phyloP scores from a whole-genome alignment of 2,888 invertebrate genomes.

The Loripinus fragilis region DNA sequence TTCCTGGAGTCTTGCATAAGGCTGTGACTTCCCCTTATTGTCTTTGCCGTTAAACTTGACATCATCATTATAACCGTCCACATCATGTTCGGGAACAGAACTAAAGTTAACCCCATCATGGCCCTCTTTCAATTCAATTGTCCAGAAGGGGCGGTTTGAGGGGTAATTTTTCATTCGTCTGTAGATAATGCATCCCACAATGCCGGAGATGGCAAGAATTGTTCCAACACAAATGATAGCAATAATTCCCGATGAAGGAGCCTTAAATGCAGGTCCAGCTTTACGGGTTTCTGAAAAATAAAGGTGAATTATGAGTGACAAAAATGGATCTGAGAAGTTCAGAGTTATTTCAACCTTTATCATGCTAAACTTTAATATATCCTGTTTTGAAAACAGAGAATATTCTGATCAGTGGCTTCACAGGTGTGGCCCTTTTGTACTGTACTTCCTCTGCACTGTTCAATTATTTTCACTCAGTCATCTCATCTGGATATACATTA shows the following conservation, averaged over 20 bases:
- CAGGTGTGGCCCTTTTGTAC: too few relatives aligned
- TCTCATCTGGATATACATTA: too few relatives aligned
- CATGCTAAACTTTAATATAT: too few relatives aligned
- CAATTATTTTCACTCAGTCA: too few relatives aligned
- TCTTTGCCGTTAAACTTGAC: constrained; percentile 66
- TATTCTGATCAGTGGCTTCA: too few relatives aligned
- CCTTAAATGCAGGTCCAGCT: background rate
- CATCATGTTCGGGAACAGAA: constrained; percentile 70
- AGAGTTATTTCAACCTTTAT: too few relatives aligned
- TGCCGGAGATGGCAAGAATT: constrained; percentile 61
- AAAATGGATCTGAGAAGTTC: too few relatives aligned
- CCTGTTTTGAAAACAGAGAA: too few relatives aligned
- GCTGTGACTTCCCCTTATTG: constrained; percentile 37
- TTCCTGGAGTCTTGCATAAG: constrained; percentile 60
- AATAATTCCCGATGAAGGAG: constrained; percentile 53
- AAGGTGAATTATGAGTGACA: too few relatives aligned
- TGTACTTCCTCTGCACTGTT: too few relatives aligned
- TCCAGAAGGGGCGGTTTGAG: constrained; percentile 73
- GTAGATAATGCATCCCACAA: constrained; percentile 69
- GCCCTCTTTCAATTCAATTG: constrained; percentile 76
- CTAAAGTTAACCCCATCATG: constrained; percentile 78
- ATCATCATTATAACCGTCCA: constrained; percentile 63
- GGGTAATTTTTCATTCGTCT: constrained; percentile 61
- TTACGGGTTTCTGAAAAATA: background rate
- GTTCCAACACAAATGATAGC: constrained; percentile 66